phyloP scores from a whole-genome alignment of 2,888 invertebrate species.

The Drosophila austrosaltans region DNA sequence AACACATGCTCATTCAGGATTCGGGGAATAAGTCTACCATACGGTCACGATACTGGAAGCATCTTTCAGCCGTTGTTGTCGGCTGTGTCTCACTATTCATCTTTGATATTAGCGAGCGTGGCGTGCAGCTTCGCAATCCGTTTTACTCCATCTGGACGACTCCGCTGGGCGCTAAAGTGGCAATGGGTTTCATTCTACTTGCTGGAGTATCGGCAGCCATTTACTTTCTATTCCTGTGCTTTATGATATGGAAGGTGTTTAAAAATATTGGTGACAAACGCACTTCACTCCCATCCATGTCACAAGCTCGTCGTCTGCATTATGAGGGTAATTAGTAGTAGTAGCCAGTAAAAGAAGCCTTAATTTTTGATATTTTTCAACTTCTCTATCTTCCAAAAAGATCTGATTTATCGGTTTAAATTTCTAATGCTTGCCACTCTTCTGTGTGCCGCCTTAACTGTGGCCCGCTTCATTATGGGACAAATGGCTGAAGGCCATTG shows the following conservation, averaged over 20 bases:
- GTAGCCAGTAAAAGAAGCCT: not conserved
- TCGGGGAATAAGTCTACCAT: constrained; percentile 90
- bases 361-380: not conserved
- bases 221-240: constrained; percentile 96
- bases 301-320: constrained; percentile 94
- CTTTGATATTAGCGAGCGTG: constrained; percentile 98
- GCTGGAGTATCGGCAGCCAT: constrained; percentile 95
- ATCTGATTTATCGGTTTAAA: constrained; percentile 97
- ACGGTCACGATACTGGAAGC: constrained; percentile 94
- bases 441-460: constrained; percentile 96
- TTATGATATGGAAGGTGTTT: constrained; percentile 96
- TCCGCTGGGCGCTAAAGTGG: constrained; percentile 94
- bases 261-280: constrained; percentile 95
- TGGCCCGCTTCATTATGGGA: constrained; percentile 96
- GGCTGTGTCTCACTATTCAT: constrained; percentile 96
- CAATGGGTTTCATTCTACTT: constrained; percentile 87
- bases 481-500: constrained; percentile 96
- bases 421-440: constrained; percentile 98
- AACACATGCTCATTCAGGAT: constrained; percentile 95
- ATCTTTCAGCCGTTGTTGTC: constrained; percentile 94
- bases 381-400: constrained; percentile 39
- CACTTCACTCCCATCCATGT: constrained; percentile 95
- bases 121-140: constrained; percentile 97
- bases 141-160: constrained; percentile 99
- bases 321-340: constrained; percentile 89